phyloP scores from a whole-genome alignment of 2,888 invertebrate species.

The Caenorhabditis angaria region DNA sequence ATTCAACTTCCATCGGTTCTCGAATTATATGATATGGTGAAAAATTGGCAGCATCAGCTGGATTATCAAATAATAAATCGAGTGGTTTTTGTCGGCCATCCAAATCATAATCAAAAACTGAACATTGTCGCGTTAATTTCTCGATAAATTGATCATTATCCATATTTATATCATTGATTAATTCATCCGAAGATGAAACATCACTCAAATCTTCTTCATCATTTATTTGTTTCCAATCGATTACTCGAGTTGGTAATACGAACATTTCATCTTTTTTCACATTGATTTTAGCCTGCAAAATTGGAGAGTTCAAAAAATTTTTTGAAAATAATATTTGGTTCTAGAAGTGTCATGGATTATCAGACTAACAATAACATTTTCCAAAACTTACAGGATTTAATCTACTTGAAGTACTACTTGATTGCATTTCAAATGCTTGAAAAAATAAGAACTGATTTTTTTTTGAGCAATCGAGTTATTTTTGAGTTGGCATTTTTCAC shows the following conservation, averaged over 20 bases:
- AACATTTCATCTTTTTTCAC: slow-evolving; percentile 23
- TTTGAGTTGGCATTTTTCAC: too few species aligned
- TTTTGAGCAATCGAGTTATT: too few species aligned
- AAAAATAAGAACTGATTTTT: too few species aligned
- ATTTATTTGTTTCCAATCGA: slow-evolving; percentile 9
- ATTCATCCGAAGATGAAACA: slow-evolving; percentile 14
- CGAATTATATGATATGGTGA: slow-evolving; percentile 23
- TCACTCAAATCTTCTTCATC: slow-evolving; percentile 37
- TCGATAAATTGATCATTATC: neutral
- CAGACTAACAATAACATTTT: too few species aligned
- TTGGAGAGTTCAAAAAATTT: too few species aligned
- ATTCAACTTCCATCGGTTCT: slow-evolving; percentile 31
- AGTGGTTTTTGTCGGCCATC: slow-evolving; percentile 20
- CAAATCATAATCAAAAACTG: slow-evolving; percentile 25
- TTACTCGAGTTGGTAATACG: slow-evolving; percentile 25
- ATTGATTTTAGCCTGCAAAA: slow-evolving; percentile 13
- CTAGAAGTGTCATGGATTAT: too few species aligned
- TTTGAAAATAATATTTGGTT: too few species aligned
- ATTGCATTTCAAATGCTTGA: too few species aligned
- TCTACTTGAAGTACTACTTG: too few species aligned
- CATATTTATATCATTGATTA: slow-evolving; percentile 15
- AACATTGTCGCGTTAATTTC: slow-evolving; percentile 5
- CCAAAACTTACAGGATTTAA: too few species aligned
- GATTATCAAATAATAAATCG: slow-evolving; percentile 15
- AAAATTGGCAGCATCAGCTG: slow-evolving; percentile 26